Conservation (phyloP, 2,113 vertebrate genomes). For the Vidua chalybeata region DNA sequence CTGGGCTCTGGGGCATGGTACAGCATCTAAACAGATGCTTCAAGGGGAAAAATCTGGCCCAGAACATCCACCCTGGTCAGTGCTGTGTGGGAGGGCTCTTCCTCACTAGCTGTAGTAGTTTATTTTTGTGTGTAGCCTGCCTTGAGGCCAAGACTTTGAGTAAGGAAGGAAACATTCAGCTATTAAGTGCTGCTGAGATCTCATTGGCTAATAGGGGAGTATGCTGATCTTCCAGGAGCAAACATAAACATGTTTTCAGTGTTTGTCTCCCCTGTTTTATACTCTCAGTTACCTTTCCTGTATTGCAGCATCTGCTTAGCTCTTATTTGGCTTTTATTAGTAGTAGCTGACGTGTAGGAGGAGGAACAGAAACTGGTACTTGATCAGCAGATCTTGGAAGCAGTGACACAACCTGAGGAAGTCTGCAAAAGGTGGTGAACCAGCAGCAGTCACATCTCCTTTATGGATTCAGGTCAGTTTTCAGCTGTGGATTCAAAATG, state of each 20-base stretch:
- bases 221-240: not conserved
- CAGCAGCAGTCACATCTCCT: not conserved
- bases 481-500: not conserved
- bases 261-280: not conserved
- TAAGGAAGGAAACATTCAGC: not conserved
- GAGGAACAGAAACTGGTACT: slow-evolving; percentile 8
- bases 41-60: not conserved
- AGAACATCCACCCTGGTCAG: not conserved
- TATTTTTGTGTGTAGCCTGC: not conserved
- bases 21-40: not conserved
- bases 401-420: not conserved
- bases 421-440: not conserved
- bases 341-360: not conserved
- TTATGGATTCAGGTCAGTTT: not conserved
- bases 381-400: not conserved
- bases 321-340: not conserved
- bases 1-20: not conserved
- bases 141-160: not conserved
- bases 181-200: not conserved
- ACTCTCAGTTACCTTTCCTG: slow-evolving; percentile 36
- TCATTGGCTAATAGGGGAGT: not conserved
- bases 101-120: not conserved
- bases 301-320: slow-evolving; percentile 34
- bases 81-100: not conserved
- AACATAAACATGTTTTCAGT: not conserved